phyloP scores from a whole-genome alignment of 2,113 vertebrate genomes.

The Syngnathoides biaculeatus region DNA sequence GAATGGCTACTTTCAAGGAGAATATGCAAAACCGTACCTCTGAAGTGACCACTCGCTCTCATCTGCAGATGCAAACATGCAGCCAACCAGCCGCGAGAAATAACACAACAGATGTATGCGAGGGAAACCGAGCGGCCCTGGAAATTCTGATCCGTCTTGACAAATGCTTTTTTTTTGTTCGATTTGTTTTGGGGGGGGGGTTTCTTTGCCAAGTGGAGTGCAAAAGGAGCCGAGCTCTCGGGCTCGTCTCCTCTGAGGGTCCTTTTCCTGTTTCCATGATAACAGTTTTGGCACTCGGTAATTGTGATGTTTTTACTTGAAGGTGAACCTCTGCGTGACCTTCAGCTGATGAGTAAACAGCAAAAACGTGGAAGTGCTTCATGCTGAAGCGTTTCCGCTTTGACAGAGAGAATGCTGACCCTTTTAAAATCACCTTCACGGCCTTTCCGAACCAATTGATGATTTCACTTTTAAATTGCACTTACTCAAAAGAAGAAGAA shows the following conservation, averaged over 20 bases:
- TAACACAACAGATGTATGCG: slow-evolving; percentile 20
- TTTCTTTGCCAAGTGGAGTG: background rate
- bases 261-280: slow-evolving; percentile 5
- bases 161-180: background rate
- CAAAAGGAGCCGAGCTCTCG: slow-evolving; percentile 1
- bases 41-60: slow-evolving; percentile 63
- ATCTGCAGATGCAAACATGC: slow-evolving; percentile 48
- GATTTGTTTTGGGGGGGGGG: too few species aligned
- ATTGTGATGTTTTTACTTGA: slow-evolving; percentile 6
- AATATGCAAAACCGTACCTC: slow-evolving; percentile 57
- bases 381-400: background rate
- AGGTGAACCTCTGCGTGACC: background rate
- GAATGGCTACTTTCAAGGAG: slow-evolving; percentile 42
- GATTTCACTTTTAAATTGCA: background rate
- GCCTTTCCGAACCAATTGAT: background rate
- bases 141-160: background rate
- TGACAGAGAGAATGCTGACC: background rate
- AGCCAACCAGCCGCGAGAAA: slow-evolving; percentile 31
- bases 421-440: background rate
- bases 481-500: background rate
- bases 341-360: background rate
- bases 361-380: slow-evolving; percentile 2
- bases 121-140: background rate
- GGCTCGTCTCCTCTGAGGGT: background rate
- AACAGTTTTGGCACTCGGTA: slow-evolving; percentile 6